Evolutionary conservation across 2,113 vertebrate species (phyloP).

Genomic region (pig (Sus scrofa)): T2T-Sscrofa CM000819.6:41914001-41914500

Average conservation of each 20-base stretch:
- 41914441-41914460: neutral
- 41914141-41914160: neutral
- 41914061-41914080: neutral
- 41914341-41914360: neutral
- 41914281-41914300: neutral
- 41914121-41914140: neutral
- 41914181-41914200: neutral
- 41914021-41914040: too few relatives aligned
- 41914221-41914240: neutral
- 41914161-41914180: neutral
- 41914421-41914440: neutral
- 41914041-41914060: neutral
- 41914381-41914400: neutral
- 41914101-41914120: neutral
- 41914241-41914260: neutral
- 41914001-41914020: too few relatives aligned
- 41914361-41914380: neutral
- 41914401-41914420: neutral
- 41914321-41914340: neutral
- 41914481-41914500: slow-evolving; percentile 48
- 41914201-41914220: neutral
- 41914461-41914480: neutral
- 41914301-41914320: neutral
- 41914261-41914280: neutral
- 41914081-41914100: neutral